Conservation (phyloP, 1,140 invertebrate species). For the Zaprionus inermis region DNA sequence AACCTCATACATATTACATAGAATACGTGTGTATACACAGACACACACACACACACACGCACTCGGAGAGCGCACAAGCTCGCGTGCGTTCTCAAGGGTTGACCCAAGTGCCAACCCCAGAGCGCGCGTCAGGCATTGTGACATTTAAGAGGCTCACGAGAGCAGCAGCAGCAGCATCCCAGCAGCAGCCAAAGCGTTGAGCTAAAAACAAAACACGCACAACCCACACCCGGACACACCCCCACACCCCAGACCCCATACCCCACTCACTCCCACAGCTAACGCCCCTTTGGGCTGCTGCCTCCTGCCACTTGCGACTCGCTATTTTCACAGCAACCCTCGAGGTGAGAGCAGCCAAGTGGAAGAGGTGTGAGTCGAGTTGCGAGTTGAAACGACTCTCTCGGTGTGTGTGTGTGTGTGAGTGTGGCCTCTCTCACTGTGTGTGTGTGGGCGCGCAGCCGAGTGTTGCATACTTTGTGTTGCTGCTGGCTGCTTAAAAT, state of each 20-base stretch:
- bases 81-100: constrained; percentile 27
- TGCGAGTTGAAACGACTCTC: constrained; percentile 46
- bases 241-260: background rate
- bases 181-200: constrained; percentile 48
- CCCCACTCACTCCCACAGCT: background rate
- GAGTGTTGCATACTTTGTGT: constrained; percentile 72
- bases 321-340: constrained; percentile 67
- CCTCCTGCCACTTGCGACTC: constrained; percentile 17
- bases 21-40: constrained; percentile 27
- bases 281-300: background rate
- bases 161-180: constrained; percentile 37
- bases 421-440: constrained; percentile 39
- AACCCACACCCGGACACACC: constrained; percentile 10
- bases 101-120: constrained; percentile 63
- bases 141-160: constrained; percentile 78
- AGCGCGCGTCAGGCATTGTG: constrained; percentile 75
- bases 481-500: constrained; percentile 73
- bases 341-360: constrained; percentile 50
- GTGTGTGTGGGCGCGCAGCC: constrained; percentile 39
- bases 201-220: constrained; percentile 75
- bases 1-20: constrained; percentile 43
- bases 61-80: background rate
- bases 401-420: constrained; percentile 58
- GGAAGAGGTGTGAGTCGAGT: constrained; percentile 59
- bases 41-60: background rate